Percentiles rank a stretch among this genome's conserved stretches.
These are phyloP conservation scores for Solea solea DNA, from an alignment of 2,113 vertebrate species.

Conservation along the genomic window DNA sequence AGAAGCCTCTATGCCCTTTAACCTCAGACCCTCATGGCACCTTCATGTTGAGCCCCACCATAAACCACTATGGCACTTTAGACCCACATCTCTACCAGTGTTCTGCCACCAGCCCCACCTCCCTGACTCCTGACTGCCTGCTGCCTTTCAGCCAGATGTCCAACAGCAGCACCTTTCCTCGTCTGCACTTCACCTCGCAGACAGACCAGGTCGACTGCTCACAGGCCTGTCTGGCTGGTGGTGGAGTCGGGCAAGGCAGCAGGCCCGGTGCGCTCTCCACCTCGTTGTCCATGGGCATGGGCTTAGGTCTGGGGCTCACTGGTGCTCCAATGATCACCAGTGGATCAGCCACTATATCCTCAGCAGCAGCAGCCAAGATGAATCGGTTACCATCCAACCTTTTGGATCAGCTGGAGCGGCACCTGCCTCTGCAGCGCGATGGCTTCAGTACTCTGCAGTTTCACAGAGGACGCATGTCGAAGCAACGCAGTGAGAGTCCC, in stretches of 20 bases:
- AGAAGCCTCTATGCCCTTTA: slow-evolving; percentile 87
- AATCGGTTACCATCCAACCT: slow-evolving; percentile 95
- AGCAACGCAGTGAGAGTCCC: slow-evolving; percentile 95
- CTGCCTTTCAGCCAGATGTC: slow-evolving; percentile 94
- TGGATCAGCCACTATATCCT: slow-evolving; percentile 83
- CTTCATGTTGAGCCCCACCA: slow-evolving; percentile 89
- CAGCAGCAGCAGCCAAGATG: slow-evolving; percentile 79
- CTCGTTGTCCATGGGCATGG: slow-evolving; percentile 83
- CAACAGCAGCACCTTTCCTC: slow-evolving; percentile 96
- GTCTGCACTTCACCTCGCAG: slow-evolving; percentile 96
- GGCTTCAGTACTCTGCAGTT: slow-evolving; percentile 99
- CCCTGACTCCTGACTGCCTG: slow-evolving; percentile 89
- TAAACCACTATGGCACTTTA: slow-evolving; percentile 89
- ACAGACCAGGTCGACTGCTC: slow-evolving; percentile 89
- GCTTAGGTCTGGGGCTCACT: slow-evolving; percentile 76
- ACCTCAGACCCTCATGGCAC: slow-evolving; percentile 83
- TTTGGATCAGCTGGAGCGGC: slow-evolving; percentile 97
- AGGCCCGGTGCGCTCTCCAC: slow-evolving; percentile 71
- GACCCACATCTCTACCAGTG: slow-evolving; percentile 88
- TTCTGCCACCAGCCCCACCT: slow-evolving; percentile 78
- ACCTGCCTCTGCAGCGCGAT: slow-evolving; percentile 93
- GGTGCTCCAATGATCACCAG: slow-evolving; percentile 86
- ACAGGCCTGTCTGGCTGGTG: slow-evolving; percentile 72
- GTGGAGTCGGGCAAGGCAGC: slow-evolving; percentile 69
- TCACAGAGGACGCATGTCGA: slow-evolving; percentile 85